Evolutionary conservation across 2,888 invertebrate genomes (phyloP).

Genomic region (Galerucella calmariensis): DNA sequence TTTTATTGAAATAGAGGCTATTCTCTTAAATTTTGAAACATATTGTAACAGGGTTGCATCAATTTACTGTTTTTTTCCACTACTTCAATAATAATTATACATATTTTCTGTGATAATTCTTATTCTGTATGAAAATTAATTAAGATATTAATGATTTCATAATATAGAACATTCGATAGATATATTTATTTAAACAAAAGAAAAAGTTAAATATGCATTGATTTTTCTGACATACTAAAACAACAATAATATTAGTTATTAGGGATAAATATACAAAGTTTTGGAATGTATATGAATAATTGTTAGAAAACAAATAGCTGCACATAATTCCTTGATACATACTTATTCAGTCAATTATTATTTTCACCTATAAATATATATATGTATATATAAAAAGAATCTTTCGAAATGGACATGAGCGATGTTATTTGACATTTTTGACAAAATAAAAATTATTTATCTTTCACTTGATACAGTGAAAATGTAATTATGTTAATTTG

Average conservation of each 20-base stretch:
- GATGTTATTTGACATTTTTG: not conserved
- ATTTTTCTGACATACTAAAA: slow-evolving; percentile 32
- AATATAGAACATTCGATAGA: slow-evolving; percentile 32
- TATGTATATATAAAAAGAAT: slow-evolving; percentile 43
- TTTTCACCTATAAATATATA: slow-evolving; percentile 42
- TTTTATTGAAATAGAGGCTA: too few relatives aligned
- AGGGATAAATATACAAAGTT: slow-evolving; percentile 44
- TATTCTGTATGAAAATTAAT: not conserved
- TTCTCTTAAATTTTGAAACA: too few relatives aligned
- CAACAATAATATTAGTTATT: slow-evolving; percentile 31
- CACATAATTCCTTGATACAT: slow-evolving; percentile 44
- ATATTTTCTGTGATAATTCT: not conserved
- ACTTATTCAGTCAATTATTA: slow-evolving; percentile 45
- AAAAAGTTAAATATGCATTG: slow-evolving; percentile 32
- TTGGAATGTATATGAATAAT: slow-evolving; percentile 46
- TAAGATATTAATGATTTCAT: too few relatives aligned
- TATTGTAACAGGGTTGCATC: too few relatives aligned
- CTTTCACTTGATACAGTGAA: too few relatives aligned
- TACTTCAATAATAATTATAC: too few relatives aligned
- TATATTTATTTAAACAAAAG: not conserved
- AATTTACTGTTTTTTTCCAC: too few relatives aligned
- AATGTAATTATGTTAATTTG: too few relatives aligned
- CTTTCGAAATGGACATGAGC: slow-evolving; percentile 10
- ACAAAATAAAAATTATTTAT: too few relatives aligned
- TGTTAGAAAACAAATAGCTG: slow-evolving; percentile 40